Conservation (phyloP, 2,113 vertebrate genomes). For the Rana temporaria region DNA sequence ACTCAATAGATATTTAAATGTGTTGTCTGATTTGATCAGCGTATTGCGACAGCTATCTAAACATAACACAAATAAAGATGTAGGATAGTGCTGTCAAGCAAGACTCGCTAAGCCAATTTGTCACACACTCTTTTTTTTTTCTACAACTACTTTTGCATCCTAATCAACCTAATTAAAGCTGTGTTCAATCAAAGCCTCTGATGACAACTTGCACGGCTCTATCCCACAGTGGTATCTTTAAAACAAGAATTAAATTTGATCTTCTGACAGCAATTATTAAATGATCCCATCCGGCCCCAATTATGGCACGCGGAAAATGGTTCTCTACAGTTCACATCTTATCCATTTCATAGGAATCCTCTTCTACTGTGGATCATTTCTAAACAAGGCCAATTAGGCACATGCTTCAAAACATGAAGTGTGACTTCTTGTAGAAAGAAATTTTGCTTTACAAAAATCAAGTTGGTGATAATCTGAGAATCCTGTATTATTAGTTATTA, state of each 20-base stretch:
- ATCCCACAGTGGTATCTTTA: constrained; percentile 95
- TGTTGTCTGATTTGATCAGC: constrained; percentile 41
- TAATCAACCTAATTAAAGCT: constrained; percentile 99
- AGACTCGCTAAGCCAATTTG: constrained; percentile 74
- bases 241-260: constrained; percentile 99
- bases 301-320: constrained; percentile 90
- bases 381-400: constrained; percentile 69
- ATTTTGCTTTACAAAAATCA: not conserved
- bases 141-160: constrained; percentile 83
- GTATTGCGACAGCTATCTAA: constrained; percentile 38
- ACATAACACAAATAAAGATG: constrained; percentile 63
- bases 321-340: constrained; percentile 76
- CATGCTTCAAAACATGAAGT: constrained; percentile 57
- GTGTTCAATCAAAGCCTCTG: constrained; percentile 96
- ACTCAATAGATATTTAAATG: constrained; percentile 20
- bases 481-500: no score
- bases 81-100: constrained; percentile 64
- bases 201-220: constrained; percentile 98
- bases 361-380: constrained; percentile 73
- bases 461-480: no score
- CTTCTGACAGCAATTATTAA: constrained; percentile 99
- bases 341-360: constrained; percentile 66
- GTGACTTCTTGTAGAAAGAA: constrained; percentile 3
- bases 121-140: constrained; percentile 81
- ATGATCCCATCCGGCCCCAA: constrained; percentile 98